Evolutionary conservation across 2,888 invertebrate species (phyloP).

Genomic region (Ochropleura leucogaster): DNA sequence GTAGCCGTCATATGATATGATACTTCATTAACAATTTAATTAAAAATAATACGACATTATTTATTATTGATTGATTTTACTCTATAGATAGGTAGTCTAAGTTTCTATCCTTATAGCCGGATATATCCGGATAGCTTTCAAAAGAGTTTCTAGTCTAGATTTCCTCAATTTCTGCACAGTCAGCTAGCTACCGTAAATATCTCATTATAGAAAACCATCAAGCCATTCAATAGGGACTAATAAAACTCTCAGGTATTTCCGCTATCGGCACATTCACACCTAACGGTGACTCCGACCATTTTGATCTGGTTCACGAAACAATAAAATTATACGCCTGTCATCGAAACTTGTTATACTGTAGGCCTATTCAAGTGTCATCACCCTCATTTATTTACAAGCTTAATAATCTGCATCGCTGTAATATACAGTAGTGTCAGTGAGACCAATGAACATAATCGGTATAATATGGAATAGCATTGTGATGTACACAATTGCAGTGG

Average conservation of each 20-base stretch:
- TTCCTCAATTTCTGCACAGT: constrained; percentile 15
- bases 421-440: constrained; percentile 53
- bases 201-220: constrained; percentile 52
- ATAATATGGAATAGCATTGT: constrained; percentile 65
- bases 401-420: constrained; percentile 59
- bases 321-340: constrained; percentile 82
- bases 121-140: not conserved
- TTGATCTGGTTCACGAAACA: constrained; percentile 87
- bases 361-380: constrained; percentile 76
- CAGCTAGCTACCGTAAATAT: constrained; percentile 23
- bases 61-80: not conserved
- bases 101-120: too few relatives aligned
- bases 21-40: constrained; percentile 16
- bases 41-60: constrained; percentile 4
- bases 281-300: constrained; percentile 85
- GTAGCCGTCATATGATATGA: constrained; percentile 23
- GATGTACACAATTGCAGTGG: constrained; percentile 63
- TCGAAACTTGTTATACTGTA: constrained; percentile 77
- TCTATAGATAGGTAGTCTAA: not conserved
- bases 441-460: constrained; percentile 68
- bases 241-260: constrained; percentile 79
- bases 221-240: constrained; percentile 66
- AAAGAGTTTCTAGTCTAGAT: not conserved
- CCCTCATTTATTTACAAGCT: constrained; percentile 63
- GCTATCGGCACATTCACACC: constrained; percentile 82